Evolutionary conservation across 2,888 invertebrate species (phyloP).

Genomic region (Ectemnius lituratus): DNA sequence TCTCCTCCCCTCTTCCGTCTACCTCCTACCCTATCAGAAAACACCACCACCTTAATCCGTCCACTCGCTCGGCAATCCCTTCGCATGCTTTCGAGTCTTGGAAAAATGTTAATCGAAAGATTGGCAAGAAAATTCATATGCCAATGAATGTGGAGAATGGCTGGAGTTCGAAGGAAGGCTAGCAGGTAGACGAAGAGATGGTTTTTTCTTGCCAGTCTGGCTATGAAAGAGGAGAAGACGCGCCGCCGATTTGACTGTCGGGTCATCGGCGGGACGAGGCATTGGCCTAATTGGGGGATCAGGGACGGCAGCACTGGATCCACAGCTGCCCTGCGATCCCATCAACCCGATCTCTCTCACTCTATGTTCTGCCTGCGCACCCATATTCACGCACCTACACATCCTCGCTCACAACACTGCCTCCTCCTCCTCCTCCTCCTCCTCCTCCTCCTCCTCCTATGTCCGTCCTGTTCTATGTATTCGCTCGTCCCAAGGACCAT

Average conservation of each 20-base stretch:
- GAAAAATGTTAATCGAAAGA: too few species aligned
- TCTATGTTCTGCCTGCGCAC: neutral
- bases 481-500: constrained; percentile 43
- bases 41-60: too few species aligned
- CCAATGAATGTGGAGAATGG: too few species aligned
- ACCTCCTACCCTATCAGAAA: too few species aligned
- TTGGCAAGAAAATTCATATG: too few species aligned
- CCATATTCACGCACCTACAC: neutral
- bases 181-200: too few species aligned
- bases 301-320: constrained; percentile 46
- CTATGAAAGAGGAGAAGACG: constrained; percentile 21
- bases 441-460: too few species aligned
- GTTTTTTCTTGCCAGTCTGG: neutral
- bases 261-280: constrained; percentile 52
- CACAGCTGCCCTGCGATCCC: constrained; percentile 33
- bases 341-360: neutral
- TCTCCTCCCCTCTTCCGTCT: too few species aligned
- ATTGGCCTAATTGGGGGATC: constrained; percentile 63
- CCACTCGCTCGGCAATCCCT: too few species aligned
- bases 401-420: neutral
- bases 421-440: neutral
- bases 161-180: too few species aligned
- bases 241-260: constrained; percentile 23
- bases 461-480: neutral
- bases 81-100: too few species aligned